These are phyloP conservation scores for Nestor notabilis DNA, from an alignment of 2,113 vertebrate species.

Conservation along the genomic window DNA sequence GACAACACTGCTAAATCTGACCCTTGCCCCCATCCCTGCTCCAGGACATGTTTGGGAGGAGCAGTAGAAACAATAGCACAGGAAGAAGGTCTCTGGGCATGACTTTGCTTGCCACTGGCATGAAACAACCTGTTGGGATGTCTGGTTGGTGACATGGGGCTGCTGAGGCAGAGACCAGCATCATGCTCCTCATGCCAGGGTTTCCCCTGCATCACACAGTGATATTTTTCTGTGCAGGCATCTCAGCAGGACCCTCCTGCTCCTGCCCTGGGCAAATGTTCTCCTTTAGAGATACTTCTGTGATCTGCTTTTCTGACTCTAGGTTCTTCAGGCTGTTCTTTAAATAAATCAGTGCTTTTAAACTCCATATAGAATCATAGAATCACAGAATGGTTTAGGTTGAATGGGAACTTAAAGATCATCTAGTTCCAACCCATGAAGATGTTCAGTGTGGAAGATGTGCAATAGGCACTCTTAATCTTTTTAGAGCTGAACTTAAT, in stretches of 20 bases:
- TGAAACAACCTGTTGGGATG: not conserved
- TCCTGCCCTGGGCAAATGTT: not conserved
- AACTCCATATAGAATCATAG: not conserved
- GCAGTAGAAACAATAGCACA: not conserved
- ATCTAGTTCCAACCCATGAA: not conserved
- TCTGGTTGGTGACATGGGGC: not conserved
- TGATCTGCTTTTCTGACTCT: not conserved
- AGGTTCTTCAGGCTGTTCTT: not conserved
- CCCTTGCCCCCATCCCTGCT: too few relatives aligned
- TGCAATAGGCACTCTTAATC: not conserved
- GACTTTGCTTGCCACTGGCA: not conserved
- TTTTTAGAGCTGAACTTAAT: not conserved
- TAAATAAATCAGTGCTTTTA: not conserved
- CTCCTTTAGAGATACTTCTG: not conserved
- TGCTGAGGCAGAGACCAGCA: not conserved
- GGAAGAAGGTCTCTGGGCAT: not conserved
- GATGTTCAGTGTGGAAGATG: not conserved
- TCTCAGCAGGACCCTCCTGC: not conserved
- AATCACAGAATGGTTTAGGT: not conserved
- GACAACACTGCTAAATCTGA: too few relatives aligned
- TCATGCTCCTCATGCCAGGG: accelerated
- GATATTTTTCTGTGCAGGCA: not conserved
- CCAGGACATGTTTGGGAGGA: accelerated
- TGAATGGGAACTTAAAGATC: not conserved
- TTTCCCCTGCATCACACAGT: accelerated